Evolutionary conservation across 2,888 invertebrate species (phyloP).

Genomic region (Napeogenes sylphis): DNA sequence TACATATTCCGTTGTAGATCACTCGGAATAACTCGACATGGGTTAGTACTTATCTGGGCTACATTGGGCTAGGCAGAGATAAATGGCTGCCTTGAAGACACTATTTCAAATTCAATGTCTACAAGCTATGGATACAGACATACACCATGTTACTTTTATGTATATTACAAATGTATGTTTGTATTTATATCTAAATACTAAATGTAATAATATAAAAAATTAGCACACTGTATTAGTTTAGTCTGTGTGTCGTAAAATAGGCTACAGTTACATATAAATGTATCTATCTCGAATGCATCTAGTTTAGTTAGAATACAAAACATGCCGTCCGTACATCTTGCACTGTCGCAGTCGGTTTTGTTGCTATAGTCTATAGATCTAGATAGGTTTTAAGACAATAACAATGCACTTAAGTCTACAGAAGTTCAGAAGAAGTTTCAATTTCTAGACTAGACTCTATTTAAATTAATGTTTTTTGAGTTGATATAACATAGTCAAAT

Average conservation of each 20-base stretch:
- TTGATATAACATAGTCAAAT: too few relatives aligned
- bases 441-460: constrained; percentile 1
- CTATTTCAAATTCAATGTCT: constrained; percentile 41
- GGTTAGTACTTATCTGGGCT: constrained; percentile 31
- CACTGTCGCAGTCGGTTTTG: constrained; percentile 43
- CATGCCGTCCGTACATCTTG: constrained; percentile 40
- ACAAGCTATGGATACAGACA: constrained; percentile 35
- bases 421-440: not conserved
- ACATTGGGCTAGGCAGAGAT: constrained; percentile 38
- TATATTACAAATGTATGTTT: not conserved
- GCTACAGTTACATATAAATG: constrained; percentile 26
- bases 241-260: not conserved
- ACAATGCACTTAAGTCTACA: constrained; percentile 1
- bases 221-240: too few relatives aligned
- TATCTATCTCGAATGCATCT: constrained; percentile 36
- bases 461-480: too few relatives aligned
- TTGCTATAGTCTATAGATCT: constrained; percentile 41
- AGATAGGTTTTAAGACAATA: constrained; percentile 25
- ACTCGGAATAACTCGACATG: constrained; percentile 26
- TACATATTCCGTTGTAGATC: constrained; percentile 23
- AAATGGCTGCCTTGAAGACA: constrained; percentile 37
- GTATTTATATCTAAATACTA: too few relatives aligned
- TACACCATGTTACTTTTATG: not conserved
- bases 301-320: constrained; percentile 46
- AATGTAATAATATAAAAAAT: too few relatives aligned